A percentile compares a stretch with the other conserved stretches of the same genome.
These are phyloP conservation scores for Drosophila dives DNA, from an alignment of 2,888 invertebrate genomes.

Conservation along the genomic window DNA sequence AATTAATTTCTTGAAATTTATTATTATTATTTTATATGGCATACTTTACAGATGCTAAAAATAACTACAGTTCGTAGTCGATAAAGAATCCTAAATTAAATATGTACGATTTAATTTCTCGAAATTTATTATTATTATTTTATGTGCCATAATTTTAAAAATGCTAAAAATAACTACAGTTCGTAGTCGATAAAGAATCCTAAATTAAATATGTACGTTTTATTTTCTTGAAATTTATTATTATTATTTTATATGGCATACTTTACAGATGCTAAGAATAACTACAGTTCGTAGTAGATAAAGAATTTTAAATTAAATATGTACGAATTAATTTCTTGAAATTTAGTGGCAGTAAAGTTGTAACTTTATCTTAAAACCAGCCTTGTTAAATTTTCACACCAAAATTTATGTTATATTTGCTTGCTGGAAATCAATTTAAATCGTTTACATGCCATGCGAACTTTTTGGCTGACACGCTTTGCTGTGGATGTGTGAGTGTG, in stretches of 20 bases:
- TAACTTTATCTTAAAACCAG: slow-evolving; percentile 20
- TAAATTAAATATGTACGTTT: slow-evolving; percentile 6
- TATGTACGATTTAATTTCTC: slow-evolving; percentile 9
- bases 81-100: background rate
- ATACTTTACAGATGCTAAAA: background rate
- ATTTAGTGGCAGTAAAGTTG: slow-evolving; percentile 1
- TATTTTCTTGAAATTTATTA: slow-evolving; percentile 6
- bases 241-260: background rate
- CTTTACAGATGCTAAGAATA: background rate
- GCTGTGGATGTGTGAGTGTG: background rate
- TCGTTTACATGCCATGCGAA: slow-evolving; percentile 38
- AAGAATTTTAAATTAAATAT: background rate
- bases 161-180: background rate
- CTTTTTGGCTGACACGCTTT: background rate
- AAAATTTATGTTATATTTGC: slow-evolving; percentile 29
- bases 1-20: slow-evolving; percentile 9
- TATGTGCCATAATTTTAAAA: background rate
- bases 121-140: background rate
- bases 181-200: background rate
- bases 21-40: background rate
- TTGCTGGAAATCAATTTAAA: slow-evolving; percentile 68
- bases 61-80: background rate
- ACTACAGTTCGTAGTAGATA: background rate
- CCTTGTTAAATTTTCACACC: slow-evolving; percentile 11
- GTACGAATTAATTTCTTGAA: slow-evolving; percentile 8